Conservation (phyloP, 1,140 invertebrate genomes). For the Drosophila nasuta region DNA sequence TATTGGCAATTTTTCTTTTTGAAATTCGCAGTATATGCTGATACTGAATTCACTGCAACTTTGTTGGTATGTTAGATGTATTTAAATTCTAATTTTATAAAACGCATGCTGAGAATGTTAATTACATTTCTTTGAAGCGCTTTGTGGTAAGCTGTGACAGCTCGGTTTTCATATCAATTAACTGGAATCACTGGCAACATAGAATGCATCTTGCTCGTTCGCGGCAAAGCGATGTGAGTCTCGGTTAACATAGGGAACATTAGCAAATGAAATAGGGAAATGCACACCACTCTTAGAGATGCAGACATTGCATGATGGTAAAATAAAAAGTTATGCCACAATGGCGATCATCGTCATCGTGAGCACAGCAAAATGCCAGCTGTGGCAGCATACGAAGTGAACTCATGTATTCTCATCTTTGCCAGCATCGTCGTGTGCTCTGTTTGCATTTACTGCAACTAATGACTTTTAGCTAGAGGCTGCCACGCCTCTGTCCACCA, state of each 20-base stretch:
- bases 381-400: slow-evolving; percentile 3
- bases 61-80: not conserved
- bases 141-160: not conserved
- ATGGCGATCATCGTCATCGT: slow-evolving; percentile 19
- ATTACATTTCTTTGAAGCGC: not conserved
- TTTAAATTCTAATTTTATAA: not conserved
- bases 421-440: slow-evolving; percentile 24
- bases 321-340: slow-evolving; percentile 24
- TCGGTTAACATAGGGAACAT: slow-evolving; percentile 30
- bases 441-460: slow-evolving; percentile 70
- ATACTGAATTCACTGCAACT: not conserved
- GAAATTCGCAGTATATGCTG: not conserved
- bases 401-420: slow-evolving; percentile 5
- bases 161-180: not conserved
- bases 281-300: not conserved
- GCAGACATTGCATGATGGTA: no score
- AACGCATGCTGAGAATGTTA: not conserved
- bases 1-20: no score
- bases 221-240: not conserved
- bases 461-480: slow-evolving; percentile 76
- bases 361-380: slow-evolving; percentile 8
- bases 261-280: slow-evolving; percentile 56
- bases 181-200: not conserved
- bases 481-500: slow-evolving; percentile 46
- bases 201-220: not conserved